Evolutionary conservation across 1,140 invertebrate genomes (phyloP), one percentile per base, ranked within the genome.

Genomic region (Pachypsylla venusta): DNA sequence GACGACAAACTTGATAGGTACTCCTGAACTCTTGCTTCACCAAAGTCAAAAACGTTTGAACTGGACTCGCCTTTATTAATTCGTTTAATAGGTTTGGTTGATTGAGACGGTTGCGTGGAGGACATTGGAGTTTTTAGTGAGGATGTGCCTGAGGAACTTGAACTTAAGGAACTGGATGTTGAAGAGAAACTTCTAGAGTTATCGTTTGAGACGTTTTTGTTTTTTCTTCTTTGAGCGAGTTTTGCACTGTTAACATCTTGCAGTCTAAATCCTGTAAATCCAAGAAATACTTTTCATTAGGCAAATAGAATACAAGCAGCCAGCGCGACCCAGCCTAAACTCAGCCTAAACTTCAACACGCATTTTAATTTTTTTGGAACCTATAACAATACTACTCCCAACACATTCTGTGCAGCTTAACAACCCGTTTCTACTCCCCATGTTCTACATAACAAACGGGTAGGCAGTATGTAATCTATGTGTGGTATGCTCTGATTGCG

Each of bases 231-330:
- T 68, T 84, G 81, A 28, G 84, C 84, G 19, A 88, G 69, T 61
- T 82, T 81, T 1, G 85, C 84, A 57, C 79, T 81, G 24, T 75
- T 72, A 58, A 85, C 83, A 66, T 80, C 79, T 67, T 77, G 66
- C 16, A 70, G 65, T 13, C 16, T 3, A 14, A 57, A 57, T 7
- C 26, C 42, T 48, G 42, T 4, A 48, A 48, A n/a, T n/a, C n/a
- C n/a, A n/a, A n/a, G n/a, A n/a, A n/a, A n/a, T n/a, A n/a, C n/a
- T n/a, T n/a, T n/a, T n/a, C n/a, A n/a, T n/a, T n/a, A n/a, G n/a
- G n/a, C n/a, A n/a, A n/a, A n/a, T n/a, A n/a, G n/a, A n/a, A n/a
- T n/a, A n/a, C n/a, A n/a, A n/a, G n/a, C n/a, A n/a, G n/a, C n/a
- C n/a, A n/a, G n/a, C n/a, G n/a, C n/a, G n/a, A n/a, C n/a, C n/a